phyloP scores from a whole-genome alignment of 2,797 vertebrate species.

The Ctenopoma multispine region DNA sequence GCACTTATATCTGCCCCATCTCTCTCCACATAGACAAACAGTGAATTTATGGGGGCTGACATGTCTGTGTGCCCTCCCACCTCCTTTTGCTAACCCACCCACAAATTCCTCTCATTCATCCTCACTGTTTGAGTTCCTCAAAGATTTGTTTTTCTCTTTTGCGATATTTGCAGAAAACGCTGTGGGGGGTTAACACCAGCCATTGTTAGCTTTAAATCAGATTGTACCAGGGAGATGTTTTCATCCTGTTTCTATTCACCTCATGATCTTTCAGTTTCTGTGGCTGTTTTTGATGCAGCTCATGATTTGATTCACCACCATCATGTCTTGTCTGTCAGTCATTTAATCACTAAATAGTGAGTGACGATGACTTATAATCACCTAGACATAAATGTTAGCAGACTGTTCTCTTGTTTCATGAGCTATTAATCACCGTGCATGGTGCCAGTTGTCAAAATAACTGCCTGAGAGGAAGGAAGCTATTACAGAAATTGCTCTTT shows the following conservation, averaged over 20 bases:
- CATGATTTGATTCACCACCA: conserved; percentile 25
- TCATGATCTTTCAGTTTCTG: conserved; percentile 12
- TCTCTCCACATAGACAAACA: conserved; percentile 20
- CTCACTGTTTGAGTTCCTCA: conserved; percentile 55
- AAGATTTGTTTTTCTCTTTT: conserved; percentile 53
- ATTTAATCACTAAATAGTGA: background rate
- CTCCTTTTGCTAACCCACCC: conserved; percentile 54
- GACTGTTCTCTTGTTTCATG: background rate
- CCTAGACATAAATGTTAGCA: background rate
- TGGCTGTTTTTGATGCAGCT: conserved; percentile 38
- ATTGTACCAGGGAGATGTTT: conserved; percentile 43
- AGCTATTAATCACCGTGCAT: no score
- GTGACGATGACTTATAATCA: conserved; percentile 15
- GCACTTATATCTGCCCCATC: conserved; percentile 28
- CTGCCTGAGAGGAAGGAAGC: conserved; percentile 35
- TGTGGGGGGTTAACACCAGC: conserved; percentile 45
- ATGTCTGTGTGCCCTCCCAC: background rate
- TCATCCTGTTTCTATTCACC: conserved; percentile 44
- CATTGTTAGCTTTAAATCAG: conserved; percentile 63
- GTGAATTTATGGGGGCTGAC: conserved; percentile 36
- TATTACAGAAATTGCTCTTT: conserved; percentile 34
- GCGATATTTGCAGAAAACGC: conserved; percentile 17
- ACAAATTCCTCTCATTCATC: conserved; percentile 60
- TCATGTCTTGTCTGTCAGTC: conserved; percentile 9
- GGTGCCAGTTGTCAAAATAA: conserved; percentile 18